Conservation (phyloP, 2,113 vertebrate genomes). For the Nestor notabilis region DNA sequence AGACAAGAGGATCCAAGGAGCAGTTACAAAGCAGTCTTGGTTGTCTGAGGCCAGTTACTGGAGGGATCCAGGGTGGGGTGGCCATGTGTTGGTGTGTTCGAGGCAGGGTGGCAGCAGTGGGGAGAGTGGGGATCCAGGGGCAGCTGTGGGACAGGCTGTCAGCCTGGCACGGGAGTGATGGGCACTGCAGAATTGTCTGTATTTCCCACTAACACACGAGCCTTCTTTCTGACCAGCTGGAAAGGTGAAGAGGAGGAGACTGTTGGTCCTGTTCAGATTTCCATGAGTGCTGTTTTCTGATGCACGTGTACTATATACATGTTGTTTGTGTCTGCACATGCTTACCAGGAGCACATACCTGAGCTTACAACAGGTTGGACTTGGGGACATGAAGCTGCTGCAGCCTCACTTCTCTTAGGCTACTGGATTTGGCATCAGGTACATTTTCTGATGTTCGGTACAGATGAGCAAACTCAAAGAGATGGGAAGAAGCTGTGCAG, state of each 20-base stretch:
- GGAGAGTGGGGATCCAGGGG: not conserved
- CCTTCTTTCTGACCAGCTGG: not conserved
- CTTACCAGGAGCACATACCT: not conserved
- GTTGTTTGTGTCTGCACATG: not conserved
- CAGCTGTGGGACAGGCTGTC: not conserved
- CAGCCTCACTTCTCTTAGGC: not conserved
- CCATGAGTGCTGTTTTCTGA: not conserved
- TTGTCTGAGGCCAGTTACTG: not conserved
- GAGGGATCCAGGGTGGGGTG: not conserved
- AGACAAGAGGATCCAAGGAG: not conserved
- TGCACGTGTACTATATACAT: accelerated
- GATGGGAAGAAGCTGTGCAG: not conserved
- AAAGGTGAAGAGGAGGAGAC: accelerated
- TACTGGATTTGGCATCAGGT: not conserved
- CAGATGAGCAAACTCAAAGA: accelerated
- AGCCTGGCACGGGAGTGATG: accelerated
- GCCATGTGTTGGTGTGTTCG: accelerated
- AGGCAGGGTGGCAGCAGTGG: too few species aligned
- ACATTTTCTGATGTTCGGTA: not conserved
- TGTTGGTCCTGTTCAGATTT: accelerated
- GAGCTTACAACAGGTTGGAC: accelerated
- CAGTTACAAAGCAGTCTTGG: accelerated
- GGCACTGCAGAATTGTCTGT: accelerated
- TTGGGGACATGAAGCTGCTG: not conserved
- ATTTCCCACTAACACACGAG: accelerated